phyloP scores from a whole-genome alignment of 2,888 invertebrate genomes.

The Arctia plantaginis region DNA sequence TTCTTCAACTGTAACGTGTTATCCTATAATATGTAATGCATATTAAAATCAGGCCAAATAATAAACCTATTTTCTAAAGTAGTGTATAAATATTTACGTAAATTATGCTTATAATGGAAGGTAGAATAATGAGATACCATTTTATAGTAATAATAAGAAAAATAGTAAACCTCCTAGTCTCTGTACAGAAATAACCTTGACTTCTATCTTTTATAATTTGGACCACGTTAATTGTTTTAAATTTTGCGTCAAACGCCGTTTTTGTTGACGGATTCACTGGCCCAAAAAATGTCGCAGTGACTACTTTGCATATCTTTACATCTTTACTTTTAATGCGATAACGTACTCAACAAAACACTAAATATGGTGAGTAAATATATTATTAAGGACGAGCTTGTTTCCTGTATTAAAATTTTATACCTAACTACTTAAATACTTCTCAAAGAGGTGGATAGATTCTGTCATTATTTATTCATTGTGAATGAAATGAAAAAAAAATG shows the following conservation, averaged over 20 bases:
- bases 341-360: not conserved
- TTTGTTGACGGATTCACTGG: constrained; percentile 8
- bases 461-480: not conserved
- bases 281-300: constrained; percentile 18
- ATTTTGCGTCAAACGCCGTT: constrained; percentile 29
- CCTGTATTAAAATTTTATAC: not conserved
- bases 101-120: not conserved
- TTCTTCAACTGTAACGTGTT: not conserved
- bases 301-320: constrained; percentile 21
- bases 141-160: not conserved
- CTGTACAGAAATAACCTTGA: not conserved
- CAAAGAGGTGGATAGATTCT: not conserved
- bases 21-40: too few relatives aligned
- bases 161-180: not conserved
- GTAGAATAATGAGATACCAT: not conserved
- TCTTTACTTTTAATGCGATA: constrained; percentile 15
- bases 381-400: not conserved
- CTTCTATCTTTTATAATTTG: constrained; percentile 10
- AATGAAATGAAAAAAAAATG: not conserved
- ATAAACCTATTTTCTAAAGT: not conserved
- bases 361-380: not conserved
- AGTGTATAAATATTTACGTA: not conserved
- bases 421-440: not conserved
- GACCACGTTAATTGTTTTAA: constrained; percentile 24
- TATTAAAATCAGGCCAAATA: not conserved